Percentiles rank a stretch among this genome's conserved stretches.
Evolutionary conservation across 2,797 vertebrate species (phyloP).

Genomic region (Trichosurus vulpecula): DNA sequence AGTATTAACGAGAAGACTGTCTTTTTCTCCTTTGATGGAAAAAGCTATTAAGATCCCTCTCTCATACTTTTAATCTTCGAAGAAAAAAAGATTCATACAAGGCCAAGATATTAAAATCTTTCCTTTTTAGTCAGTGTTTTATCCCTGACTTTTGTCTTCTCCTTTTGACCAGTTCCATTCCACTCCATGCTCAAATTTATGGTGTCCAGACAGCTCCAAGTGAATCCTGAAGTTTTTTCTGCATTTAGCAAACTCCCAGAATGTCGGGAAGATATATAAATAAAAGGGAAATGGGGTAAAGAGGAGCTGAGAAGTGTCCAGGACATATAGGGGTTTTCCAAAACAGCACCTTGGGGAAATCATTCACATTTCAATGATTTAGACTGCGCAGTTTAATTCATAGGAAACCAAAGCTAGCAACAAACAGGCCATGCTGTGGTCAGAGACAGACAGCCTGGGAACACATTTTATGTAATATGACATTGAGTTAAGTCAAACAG

Average conservation of each 20-base stretch:
- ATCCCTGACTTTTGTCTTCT: slow-evolving; percentile 55
- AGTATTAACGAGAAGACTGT: slow-evolving; percentile 30
- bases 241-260: slow-evolving; percentile 65
- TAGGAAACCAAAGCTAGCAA: slow-evolving; percentile 67
- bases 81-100: slow-evolving; percentile 43
- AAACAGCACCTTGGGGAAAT: slow-evolving; percentile 70
- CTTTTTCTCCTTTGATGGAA: slow-evolving; percentile 18
- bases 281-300: slow-evolving; percentile 47
- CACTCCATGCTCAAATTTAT: slow-evolving; percentile 49
- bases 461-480: slow-evolving; percentile 43
- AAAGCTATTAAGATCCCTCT: neutral
- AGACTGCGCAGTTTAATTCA: slow-evolving; percentile 71
- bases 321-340: slow-evolving; percentile 62
- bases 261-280: slow-evolving; percentile 71
- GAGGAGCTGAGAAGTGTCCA: slow-evolving; percentile 23
- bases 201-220: slow-evolving; percentile 40
- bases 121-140: slow-evolving; percentile 48
- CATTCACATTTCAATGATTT: slow-evolving; percentile 74
- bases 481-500: slow-evolving; percentile 42
- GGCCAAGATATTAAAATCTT: slow-evolving; percentile 41
- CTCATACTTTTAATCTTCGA: slow-evolving; percentile 44
- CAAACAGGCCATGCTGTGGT: slow-evolving; percentile 49
- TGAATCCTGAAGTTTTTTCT: slow-evolving; percentile 49
- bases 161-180: slow-evolving; percentile 55
- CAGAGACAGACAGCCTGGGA: slow-evolving; percentile 56